Conservation (phyloP, 2,113 vertebrate genomes). For the Pterophyllum scalare region DNA sequence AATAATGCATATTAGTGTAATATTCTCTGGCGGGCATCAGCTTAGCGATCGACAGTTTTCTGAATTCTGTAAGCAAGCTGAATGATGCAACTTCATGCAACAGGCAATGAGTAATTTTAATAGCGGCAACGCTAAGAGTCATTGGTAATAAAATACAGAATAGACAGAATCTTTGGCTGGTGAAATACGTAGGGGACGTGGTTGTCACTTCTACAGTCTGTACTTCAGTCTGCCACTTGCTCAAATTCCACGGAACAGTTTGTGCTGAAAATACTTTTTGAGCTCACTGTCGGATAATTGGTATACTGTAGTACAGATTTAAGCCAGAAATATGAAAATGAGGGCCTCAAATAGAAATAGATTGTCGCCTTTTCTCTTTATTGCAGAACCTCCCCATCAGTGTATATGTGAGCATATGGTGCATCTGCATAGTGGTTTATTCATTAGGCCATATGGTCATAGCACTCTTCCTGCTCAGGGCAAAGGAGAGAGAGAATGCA, state of each 20-base stretch:
- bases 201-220: neutral
- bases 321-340: slow-evolving; percentile 9
- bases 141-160: slow-evolving; percentile 17
- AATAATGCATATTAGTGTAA: slow-evolving; percentile 13
- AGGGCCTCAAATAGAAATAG: slow-evolving; percentile 9
- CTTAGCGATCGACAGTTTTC: neutral
- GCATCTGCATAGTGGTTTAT: slow-evolving; percentile 68
- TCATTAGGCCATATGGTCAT: slow-evolving; percentile 78
- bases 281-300: neutral
- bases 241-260: neutral
- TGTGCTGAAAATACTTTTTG: neutral
- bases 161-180: neutral
- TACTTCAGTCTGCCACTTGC: neutral
- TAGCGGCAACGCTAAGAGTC: slow-evolving; percentile 4
- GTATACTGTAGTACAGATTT: neutral
- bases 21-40: slow-evolving; percentile 19
- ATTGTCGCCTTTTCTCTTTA: neutral
- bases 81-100: slow-evolving; percentile 54
- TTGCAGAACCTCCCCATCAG: slow-evolving; percentile 28
- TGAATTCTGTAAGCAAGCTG: slow-evolving; percentile 1
- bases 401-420: slow-evolving; percentile 72
- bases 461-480: slow-evolving; percentile 57
- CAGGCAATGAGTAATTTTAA: slow-evolving; percentile 19
- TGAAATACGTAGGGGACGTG: slow-evolving; percentile 6
- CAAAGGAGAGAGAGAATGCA: slow-evolving; percentile 58